Evolutionary conservation across 2,797 vertebrate species (phyloP).

Genomic region (Myotis daubentonii): DNA sequence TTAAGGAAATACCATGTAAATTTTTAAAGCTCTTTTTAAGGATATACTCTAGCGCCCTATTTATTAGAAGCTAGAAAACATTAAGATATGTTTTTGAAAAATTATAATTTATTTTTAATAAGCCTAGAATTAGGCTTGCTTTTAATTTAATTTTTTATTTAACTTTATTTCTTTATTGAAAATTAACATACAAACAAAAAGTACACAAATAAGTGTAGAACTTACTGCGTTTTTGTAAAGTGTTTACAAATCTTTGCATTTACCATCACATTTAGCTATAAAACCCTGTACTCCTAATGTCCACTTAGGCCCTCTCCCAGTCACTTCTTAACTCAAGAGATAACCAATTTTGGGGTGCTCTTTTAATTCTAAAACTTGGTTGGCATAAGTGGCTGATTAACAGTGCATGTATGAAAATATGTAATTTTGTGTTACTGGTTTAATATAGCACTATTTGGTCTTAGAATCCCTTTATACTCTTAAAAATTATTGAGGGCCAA

Average conservation of each 20-base stretch:
- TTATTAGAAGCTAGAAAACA: constrained; percentile 8
- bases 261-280: not conserved
- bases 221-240: not conserved
- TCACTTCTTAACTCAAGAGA: not conserved
- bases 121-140: not conserved
- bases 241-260: not conserved
- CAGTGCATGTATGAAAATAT: not conserved
- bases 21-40: not conserved
- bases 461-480: not conserved
- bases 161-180: constrained; percentile 32
- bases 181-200: not conserved
- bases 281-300: not conserved
- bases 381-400: not conserved
- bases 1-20: not conserved
- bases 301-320: not conserved
- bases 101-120: not conserved
- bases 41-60: not conserved
- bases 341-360: not conserved
- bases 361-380: not conserved
- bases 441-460: not conserved
- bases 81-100: not conserved
- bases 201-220: not conserved
- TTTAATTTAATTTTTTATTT: constrained; percentile 14
- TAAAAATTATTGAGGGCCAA: not conserved
- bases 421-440: not conserved